Conservation (phyloP, 2,888 invertebrate species). For the Noctua janthina region DNA sequence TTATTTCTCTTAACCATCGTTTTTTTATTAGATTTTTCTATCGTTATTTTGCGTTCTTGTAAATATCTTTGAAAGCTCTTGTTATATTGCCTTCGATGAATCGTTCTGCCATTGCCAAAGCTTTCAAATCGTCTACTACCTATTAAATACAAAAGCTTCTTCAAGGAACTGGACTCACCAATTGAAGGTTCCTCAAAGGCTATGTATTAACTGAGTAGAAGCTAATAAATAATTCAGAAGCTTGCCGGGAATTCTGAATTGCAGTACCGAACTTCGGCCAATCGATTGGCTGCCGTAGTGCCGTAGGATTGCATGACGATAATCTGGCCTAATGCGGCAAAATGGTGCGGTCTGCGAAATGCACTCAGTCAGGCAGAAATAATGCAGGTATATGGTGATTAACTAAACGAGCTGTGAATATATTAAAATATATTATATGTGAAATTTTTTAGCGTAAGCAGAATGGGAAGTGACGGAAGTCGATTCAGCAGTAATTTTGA, state of each 20-base stretch:
- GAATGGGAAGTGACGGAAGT: background rate
- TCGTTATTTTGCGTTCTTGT: background rate
- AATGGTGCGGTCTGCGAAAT: constrained; percentile 51
- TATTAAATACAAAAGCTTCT: constrained; percentile 10
- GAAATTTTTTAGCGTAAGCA: background rate
- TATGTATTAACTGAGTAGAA: constrained; percentile 22
- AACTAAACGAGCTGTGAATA: constrained; percentile 52
- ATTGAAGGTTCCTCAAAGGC: constrained; percentile 43
- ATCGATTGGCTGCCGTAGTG: constrained; percentile 53
- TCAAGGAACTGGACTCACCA: constrained; percentile 23
- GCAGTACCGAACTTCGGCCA: constrained; percentile 21
- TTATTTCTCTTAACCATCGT: constrained; percentile 30
- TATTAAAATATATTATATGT: constrained; percentile 7
- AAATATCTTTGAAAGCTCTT: constrained; percentile 5
- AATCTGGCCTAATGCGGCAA: constrained; percentile 51
- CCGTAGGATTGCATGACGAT: constrained; percentile 50
- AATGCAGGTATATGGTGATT: constrained; percentile 50
- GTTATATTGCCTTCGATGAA: constrained; percentile 19
- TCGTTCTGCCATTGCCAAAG: constrained; percentile 17
- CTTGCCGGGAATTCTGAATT: constrained; percentile 36
- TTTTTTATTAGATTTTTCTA: constrained; percentile 13
- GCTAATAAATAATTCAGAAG: constrained; percentile 56
- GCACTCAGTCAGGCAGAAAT: constrained; percentile 32
- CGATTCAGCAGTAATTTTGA: background rate
- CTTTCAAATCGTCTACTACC: constrained; percentile 16